Percentiles rank a stretch among this genome's conserved stretches.
phyloP scores from a whole-genome alignment of 2,113 vertebrate species.

The Passerina amoena region DNA sequence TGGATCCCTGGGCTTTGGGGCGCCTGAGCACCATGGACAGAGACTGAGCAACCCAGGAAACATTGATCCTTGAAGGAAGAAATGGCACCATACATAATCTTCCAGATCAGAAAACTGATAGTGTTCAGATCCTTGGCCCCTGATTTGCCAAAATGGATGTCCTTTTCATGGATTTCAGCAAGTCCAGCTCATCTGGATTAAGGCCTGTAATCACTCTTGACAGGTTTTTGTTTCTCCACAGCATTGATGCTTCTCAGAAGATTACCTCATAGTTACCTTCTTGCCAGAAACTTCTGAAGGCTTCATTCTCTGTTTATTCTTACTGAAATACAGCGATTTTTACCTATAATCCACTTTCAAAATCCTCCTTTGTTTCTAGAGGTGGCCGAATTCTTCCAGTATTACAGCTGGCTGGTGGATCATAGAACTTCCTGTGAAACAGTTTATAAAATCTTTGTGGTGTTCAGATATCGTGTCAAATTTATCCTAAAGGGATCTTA shows the following conservation, averaged over 20 bases:
- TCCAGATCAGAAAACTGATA: background rate
- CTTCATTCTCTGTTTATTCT: background rate
- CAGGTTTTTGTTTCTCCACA: background rate
- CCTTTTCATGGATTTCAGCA: background rate
- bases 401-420: background rate
- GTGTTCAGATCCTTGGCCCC: background rate
- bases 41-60: background rate
- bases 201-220: background rate
- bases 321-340: background rate
- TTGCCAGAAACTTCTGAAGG: background rate
- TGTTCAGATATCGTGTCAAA: background rate
- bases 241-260: background rate
- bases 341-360: background rate
- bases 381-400: background rate
- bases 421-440: background rate
- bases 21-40: conserved; percentile 55
- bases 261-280: background rate
- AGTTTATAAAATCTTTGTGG: background rate
- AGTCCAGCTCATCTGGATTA: background rate
- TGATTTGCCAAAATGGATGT: background rate
- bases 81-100: background rate
- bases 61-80: background rate
- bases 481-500: background rate
- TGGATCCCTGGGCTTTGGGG: fast-evolving
- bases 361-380: background rate